These are phyloP conservation scores for Cyprinodon brontotheroides DNA, from an alignment of 2,113 vertebrate genomes.

Conservation along the genomic window DNA sequence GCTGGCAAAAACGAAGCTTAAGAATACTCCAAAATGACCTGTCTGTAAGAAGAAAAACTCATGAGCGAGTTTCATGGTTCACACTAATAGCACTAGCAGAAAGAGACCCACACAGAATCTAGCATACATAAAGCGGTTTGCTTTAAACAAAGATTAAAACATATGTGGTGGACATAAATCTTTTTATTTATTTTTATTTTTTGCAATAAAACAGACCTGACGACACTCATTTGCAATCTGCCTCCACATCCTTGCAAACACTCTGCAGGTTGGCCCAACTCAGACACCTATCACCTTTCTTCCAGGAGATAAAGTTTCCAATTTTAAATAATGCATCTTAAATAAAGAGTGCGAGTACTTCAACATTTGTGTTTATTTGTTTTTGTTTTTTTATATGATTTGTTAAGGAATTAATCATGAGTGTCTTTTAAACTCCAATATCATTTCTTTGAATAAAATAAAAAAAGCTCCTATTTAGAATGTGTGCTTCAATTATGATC, in stretches of 20 bases:
- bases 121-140: constrained; percentile 22
- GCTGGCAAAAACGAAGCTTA: neutral
- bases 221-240: constrained; percentile 38
- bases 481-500: neutral
- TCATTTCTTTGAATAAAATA: neutral
- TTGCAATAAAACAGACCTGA: constrained; percentile 40
- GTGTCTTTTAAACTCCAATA: neutral
- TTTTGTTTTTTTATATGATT: neutral
- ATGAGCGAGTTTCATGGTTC: neutral
- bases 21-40: constrained; percentile 21
- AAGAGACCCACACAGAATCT: constrained; percentile 11
- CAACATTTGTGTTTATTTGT: constrained; percentile 23
- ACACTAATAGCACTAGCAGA: constrained; percentile 1
- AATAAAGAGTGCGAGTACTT: constrained; percentile 64
- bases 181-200: constrained; percentile 38
- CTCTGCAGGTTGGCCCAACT: constrained; percentile 32
- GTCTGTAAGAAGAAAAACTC: constrained; percentile 8
- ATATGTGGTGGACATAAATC: constrained; percentile 36
- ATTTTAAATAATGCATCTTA: constrained; percentile 84
- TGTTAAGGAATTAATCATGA: neutral
- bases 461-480: neutral
- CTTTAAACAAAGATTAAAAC: constrained; percentile 42
- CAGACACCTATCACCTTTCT: constrained; percentile 69
- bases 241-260: constrained; percentile 11
- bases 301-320: constrained; percentile 66